These are phyloP conservation scores for Dynastes tityus DNA, from an alignment of 2,888 invertebrate genomes.

Conservation along the genomic window DNA sequence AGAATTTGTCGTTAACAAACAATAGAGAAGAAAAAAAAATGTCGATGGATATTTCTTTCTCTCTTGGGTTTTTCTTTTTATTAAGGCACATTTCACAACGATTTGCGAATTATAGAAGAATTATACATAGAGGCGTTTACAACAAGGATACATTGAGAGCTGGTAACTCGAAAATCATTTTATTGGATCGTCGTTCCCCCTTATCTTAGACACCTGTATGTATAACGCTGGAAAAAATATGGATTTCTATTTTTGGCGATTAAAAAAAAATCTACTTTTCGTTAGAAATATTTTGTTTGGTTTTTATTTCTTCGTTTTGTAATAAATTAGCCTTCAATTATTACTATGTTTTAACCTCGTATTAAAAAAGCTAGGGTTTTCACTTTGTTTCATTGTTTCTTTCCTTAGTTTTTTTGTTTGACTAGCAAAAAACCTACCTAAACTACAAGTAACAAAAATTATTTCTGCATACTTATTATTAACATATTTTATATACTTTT, in stretches of 20 bases:
- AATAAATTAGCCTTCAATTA: too few relatives aligned
- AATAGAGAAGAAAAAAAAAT: neutral
- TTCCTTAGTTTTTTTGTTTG: neutral
- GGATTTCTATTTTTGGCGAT: too few relatives aligned
- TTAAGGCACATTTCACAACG: conserved; percentile 63
- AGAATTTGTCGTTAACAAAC: neutral
- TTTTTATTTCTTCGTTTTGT: too few relatives aligned
- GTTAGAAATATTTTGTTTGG: too few relatives aligned
- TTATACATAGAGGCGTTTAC: neutral
- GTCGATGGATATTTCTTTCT: neutral
- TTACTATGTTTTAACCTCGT: too few relatives aligned
- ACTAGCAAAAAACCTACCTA: conserved; percentile 2
- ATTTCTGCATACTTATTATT: neutral
- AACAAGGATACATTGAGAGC: too few relatives aligned
- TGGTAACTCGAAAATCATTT: too few relatives aligned
- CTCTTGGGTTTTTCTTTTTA: conserved; percentile 20
- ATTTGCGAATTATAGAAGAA: neutral
- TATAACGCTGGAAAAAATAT: too few relatives aligned
- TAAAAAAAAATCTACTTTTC: too few relatives aligned
- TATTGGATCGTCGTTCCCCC: too few relatives aligned
- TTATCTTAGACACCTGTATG: neutral
- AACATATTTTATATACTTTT: conserved; percentile 2
- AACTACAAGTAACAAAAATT: conserved; percentile 6
- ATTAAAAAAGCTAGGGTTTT: too few relatives aligned
- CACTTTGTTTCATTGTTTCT: too few relatives aligned